These are phyloP conservation scores for Luscinia megarhynchos DNA, from an alignment of 2,797 vertebrate species.

Conservation along the genomic window DNA sequence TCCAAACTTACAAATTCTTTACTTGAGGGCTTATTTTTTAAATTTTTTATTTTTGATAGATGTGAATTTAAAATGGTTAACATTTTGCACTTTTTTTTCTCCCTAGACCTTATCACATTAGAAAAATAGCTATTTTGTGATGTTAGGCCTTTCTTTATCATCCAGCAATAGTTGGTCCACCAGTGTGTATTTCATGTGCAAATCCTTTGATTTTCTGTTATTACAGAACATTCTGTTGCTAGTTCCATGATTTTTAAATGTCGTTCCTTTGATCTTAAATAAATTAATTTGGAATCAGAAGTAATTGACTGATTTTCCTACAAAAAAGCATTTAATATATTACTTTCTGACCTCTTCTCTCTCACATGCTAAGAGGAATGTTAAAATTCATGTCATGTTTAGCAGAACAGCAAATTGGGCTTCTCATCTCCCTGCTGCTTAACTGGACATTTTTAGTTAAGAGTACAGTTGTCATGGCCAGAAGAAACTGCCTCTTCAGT, in stretches of 20 bases:
- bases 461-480: rapidly evolving
- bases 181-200: neutral
- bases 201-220: slow-evolving; percentile 7
- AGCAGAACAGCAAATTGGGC: neutral
- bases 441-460: neutral
- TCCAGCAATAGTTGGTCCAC: neutral
- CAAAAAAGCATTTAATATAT: neutral
- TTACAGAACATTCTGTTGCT: neutral
- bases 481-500: neutral
- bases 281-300: neutral
- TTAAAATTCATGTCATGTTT: neutral
- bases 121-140: neutral
- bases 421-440: neutral
- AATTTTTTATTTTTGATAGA: neutral
- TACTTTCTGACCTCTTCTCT: neutral
- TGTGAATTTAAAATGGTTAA: neutral
- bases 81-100: neutral
- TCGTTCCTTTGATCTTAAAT: neutral
- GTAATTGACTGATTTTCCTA: neutral
- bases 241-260: neutral
- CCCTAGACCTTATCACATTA: neutral
- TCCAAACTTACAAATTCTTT: neutral
- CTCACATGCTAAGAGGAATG: neutral
- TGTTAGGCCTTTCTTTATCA: neutral
- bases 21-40: neutral